A percentile compares a stretch with the other conserved stretches of the same genome.
phyloP scores from a whole-genome alignment of 1,140 invertebrate genomes.

The Heliconius hewitsoni region DNA sequence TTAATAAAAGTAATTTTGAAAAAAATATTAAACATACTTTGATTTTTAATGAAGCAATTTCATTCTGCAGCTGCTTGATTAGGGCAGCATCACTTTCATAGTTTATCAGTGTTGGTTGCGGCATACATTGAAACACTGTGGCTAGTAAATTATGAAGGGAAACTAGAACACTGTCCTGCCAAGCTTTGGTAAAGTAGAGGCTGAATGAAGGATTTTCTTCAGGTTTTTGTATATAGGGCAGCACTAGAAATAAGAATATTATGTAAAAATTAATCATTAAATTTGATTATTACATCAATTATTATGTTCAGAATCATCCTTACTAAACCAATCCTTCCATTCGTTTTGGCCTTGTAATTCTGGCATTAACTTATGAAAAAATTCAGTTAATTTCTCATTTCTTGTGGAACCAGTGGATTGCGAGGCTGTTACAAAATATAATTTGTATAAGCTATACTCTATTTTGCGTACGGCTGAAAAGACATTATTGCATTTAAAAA shows the following conservation, averaged over 20 bases:
- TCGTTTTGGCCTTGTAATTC: constrained; percentile 94
- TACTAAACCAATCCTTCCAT: constrained; percentile 99
- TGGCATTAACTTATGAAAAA: constrained; percentile 93
- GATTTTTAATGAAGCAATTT: constrained; percentile 87
- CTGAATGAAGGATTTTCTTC: constrained; percentile 94
- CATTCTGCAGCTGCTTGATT: constrained; percentile 91
- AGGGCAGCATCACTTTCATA: constrained; percentile 92
- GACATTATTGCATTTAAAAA: constrained; percentile 6
- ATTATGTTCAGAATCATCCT: constrained; percentile 31
- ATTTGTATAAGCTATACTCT: constrained; percentile 93
- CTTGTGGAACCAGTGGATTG: constrained; percentile 87
- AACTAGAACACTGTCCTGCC: constrained; percentile 97
- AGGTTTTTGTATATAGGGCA: constrained; percentile 94
- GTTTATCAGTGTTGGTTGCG: constrained; percentile 90
- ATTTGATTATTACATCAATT: neutral
- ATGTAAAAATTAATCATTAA: neutral
- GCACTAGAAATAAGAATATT: constrained; percentile 83
- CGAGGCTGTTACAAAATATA: constrained; percentile 92
- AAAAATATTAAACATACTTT: constrained; percentile 52
- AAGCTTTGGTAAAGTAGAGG: constrained; percentile 94
- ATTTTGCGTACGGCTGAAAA: constrained; percentile 90
- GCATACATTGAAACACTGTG: constrained; percentile 93
- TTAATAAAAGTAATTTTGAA: too few species aligned
- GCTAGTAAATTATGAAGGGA: constrained; percentile 97
- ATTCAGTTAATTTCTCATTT: constrained; percentile 93